Percentiles rank a stretch among this genome's conserved stretches.
phyloP scores from a whole-genome alignment of 2,113 vertebrate species.

The Alethe diademata region DNA sequence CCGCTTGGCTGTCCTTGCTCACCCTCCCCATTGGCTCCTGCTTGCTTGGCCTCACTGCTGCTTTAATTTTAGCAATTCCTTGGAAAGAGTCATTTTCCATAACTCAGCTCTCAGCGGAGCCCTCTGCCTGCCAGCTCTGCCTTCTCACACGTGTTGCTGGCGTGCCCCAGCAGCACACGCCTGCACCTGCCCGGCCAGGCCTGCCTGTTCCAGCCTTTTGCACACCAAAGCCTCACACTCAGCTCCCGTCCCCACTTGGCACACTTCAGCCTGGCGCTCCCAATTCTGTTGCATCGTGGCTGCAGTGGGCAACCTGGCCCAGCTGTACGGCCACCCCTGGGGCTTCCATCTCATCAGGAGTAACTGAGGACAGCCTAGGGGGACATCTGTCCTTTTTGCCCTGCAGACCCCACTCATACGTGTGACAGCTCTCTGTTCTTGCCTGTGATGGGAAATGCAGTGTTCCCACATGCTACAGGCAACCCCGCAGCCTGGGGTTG shows the following conservation, averaged over 20 bases:
- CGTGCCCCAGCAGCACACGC: slow-evolving; percentile 37
- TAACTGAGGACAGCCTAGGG: too few species aligned
- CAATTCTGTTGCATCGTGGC: not conserved
- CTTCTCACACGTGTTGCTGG: slow-evolving; percentile 55
- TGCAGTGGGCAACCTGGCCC: not conserved
- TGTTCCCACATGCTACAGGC: rapidly evolving
- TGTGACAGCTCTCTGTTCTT: not conserved
- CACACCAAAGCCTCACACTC: not conserved
- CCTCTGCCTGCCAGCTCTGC: slow-evolving; percentile 57
- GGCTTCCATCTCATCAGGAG: not conserved
- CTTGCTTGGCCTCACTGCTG: not conserved
- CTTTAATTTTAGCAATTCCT: slow-evolving; percentile 67
- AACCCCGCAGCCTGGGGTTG: not conserved
- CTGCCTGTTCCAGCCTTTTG: slow-evolving; percentile 19
- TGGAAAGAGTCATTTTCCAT: slow-evolving; percentile 70
- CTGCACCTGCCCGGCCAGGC: slow-evolving; percentile 51
- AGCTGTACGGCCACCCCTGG: rapidly evolving
- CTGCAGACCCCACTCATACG: rapidly evolving
- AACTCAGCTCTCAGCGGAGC: slow-evolving; percentile 43
- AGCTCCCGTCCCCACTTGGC: not conserved
- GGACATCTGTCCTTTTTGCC: rapidly evolving
- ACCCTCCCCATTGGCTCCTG: slow-evolving; percentile 43
- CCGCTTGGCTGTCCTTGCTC: not conserved
- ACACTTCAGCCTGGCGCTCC: not conserved
- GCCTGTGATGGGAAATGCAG: rapidly evolving